phyloP scores from a whole-genome alignment of 1,140 invertebrate genomes.

The Archegozetes longisetosus region DNA sequence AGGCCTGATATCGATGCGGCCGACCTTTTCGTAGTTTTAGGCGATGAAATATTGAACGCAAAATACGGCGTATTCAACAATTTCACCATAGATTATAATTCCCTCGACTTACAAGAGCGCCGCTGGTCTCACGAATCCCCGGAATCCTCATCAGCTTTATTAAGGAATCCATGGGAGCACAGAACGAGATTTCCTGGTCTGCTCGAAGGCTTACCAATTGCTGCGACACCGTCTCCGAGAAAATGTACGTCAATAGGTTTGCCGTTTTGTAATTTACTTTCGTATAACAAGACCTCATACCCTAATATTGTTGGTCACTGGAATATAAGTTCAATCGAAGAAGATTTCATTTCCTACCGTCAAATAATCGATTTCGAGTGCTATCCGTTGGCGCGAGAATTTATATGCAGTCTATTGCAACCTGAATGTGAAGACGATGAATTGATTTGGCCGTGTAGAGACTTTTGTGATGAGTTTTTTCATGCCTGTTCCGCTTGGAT shows the following conservation, averaged over 20 bases:
- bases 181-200: slow-evolving; percentile 21
- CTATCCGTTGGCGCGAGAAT: slow-evolving; percentile 62
- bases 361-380: slow-evolving; percentile 74
- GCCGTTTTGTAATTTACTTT: slow-evolving; percentile 46
- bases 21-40: slow-evolving; percentile 38
- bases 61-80: slow-evolving; percentile 17
- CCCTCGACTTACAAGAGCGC: slow-evolving; percentile 20
- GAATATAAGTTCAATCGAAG: slow-evolving; percentile 46
- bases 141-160: neutral
- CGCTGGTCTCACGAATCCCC: neutral
- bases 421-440: slow-evolving; percentile 46
- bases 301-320: slow-evolving; percentile 54
- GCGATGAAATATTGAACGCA: slow-evolving; percentile 33
- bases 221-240: slow-evolving; percentile 37
- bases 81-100: slow-evolving; percentile 20
- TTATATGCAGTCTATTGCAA: slow-evolving; percentile 66
- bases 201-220: slow-evolving; percentile 31
- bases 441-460: slow-evolving; percentile 52
- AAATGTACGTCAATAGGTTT: slow-evolving; percentile 48
- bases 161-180: slow-evolving; percentile 18
- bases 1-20: slow-evolving; percentile 34
- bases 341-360: slow-evolving; percentile 57
- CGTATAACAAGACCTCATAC: slow-evolving; percentile 63
- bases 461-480: slow-evolving; percentile 70
- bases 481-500: slow-evolving; percentile 56